Base-by-base conservation (phyloP, 2,797 vertebrate genomes). In the Xyrichtys novacula region DNA sequence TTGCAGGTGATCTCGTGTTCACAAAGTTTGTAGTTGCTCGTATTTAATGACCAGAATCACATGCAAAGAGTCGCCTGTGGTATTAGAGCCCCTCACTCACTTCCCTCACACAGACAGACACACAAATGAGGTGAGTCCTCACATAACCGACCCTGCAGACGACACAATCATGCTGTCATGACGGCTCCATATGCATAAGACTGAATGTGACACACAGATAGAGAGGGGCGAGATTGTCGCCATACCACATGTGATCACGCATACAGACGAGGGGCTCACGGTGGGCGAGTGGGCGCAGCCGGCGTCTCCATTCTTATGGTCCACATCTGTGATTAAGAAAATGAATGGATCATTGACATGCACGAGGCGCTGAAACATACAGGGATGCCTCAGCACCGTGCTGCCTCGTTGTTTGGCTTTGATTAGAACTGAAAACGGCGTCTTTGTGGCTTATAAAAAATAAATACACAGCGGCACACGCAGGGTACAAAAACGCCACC, bases 341-440 rank as follows among this genome's bases (percentile, higher is more conserved):
- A 56, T 84, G 85, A 91, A 78, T 81, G 64, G 83, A 80, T 89
- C 84, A 91, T 94, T 91, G 90, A 81, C 84, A 91, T 91, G 91
- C 91, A 66, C 19, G 8, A 47, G 81, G 71, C 22, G 26, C 62
- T 69, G 19, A 38, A 65, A 85, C 60, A 70, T 77, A 60, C 81
- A 77, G 84, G 80, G 76, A 78, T 54, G 50, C 61, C 32, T 78
- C 56, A 20, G 47, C 1, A 50, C 26, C 89, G 81, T 90, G 89
- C 85, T 32, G 84, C 76, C 44, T 34, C 46, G 20, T 73, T 90
- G 84, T 91, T 91, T 90, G 87, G 80, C 71, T 88, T 52, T 87
- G 79, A 92, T 91, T 86, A 93, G 71, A 74, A 53, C 70, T 57
- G 74, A 83, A 78, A 81, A 79, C 83, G 69, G 65, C 76, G 61